Base-by-base conservation (phyloP, 2,888 invertebrate genomes). In the Busseola fusca region DNA sequence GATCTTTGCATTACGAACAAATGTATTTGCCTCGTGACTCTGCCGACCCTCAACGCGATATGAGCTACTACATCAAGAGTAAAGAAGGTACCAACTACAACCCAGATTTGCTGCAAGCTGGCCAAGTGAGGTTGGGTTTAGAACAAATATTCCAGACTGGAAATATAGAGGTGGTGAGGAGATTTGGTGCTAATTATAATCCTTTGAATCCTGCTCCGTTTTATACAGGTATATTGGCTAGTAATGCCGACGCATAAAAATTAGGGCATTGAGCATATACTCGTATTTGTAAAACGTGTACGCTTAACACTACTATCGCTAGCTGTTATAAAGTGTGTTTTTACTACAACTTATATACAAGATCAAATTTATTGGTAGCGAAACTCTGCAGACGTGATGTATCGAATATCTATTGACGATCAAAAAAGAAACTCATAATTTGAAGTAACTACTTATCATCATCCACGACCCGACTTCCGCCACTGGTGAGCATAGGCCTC, bases 181-280 rank as follows among this genome's bases (percentile, higher is more conserved):
- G 90, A 3, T 94, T 87, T 65, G 94, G 93, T 0, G 70, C 93
- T 0, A 94, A 94, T 45, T 92, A 88, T 66, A 93, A 92, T n/a
- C 93, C 93, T 0, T 73, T 86, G 0, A 76, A 86, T 0, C 88
- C 87, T 0, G 81, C 80, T 6, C 88, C 90, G 0, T 84, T 91
- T 30, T 65, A 80, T 2, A 21, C 70, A 0, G 92, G 89, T 0
- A 0, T 85, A 0, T 0, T 86, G 0, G 76, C 69, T 37, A 74
- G 76, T 0, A 25, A 83, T 0, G 78, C 85, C 0, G 92, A 91
- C 74, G 65, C 80, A 25, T 63, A 62, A 21, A n/a, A n/a, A n/a
- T n/a, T n/a, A n/a, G n/a, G n/a, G 40, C 18, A 25, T 40, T 40
- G 18, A 18, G 6, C 60, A 60, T 40, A 21, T 27, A 25, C 7